Base-by-base conservation (phyloP, 2,888 invertebrate species). In the Cantharis flavilabris region DNA sequence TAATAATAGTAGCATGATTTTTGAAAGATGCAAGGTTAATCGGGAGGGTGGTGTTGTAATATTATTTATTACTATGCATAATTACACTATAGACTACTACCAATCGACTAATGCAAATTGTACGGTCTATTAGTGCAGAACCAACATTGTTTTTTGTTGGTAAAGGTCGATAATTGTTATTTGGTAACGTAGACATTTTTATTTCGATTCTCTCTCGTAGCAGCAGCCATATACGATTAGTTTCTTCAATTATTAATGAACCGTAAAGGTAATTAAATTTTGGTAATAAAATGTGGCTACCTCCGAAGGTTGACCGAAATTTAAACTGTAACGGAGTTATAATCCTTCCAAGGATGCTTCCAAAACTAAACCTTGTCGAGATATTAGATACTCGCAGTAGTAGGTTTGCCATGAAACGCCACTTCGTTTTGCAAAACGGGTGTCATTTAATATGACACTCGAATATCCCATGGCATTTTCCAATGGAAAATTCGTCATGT, bases 361-460 rank as follows among this genome's bases (percentile, higher is more conserved):
- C 49, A 33, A 72, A 76, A 70, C 26, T 18, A 62, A 26, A 71
- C 18, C 72, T 67, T 62, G 69, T 23, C 23, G 69, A 62, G 13
- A 33, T 67, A 67, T 69, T 26, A 49, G 77, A 74, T 74, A 77
- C 63, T 20, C 69, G 20, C 20, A 20, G 20, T 20, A 3, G 77
- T 77, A 67, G 67, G 76, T 80, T 81, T 75, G 74, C 80, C 80
- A 78, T 81, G 81, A 81, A 80, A 81, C 77, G 80, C 78, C 80
- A 80, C 81, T 76, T 80, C 76, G 76, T 80, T 81, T 79, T 76
- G 80, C 80, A 80, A 81, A 71, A 73, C 77, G 23, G 13, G 23
- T 79, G 80, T 78, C 81, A 78, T 80, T 78, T 78, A 72, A 81
- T 81, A 80, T 79, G 72, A 75, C 76, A 73, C 74, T 70, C 62